A percentile compares a stretch with the other conserved stretches of the same genome.
Evolutionary conservation across 2,888 invertebrate genomes (phyloP).

Genomic region (Lasioglossum morio): DNA sequence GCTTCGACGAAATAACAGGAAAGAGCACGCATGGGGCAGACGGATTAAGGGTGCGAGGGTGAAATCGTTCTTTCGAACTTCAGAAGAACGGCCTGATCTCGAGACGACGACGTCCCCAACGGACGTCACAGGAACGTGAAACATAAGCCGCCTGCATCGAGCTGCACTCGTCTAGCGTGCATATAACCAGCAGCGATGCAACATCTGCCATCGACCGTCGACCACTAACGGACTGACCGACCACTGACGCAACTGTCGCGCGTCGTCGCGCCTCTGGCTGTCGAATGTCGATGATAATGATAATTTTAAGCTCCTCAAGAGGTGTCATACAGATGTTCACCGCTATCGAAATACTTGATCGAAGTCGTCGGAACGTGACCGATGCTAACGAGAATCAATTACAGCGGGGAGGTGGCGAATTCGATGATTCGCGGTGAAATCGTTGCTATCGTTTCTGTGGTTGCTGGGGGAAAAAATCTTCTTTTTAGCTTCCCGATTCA

Average conservation of each 20-base stretch:
- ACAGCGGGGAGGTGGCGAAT: background rate
- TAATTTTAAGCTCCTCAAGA: conserved; percentile 47
- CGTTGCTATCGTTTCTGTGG: background rate
- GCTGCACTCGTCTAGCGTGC: conserved; percentile 57
- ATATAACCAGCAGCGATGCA: conserved; percentile 73
- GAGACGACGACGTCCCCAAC: conserved; percentile 31
- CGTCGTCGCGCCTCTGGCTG: conserved; percentile 28
- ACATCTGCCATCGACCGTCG: conserved; percentile 76
- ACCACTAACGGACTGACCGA: conserved; percentile 74
- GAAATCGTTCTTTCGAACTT: conserved; percentile 42
- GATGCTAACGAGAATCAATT: conserved; percentile 12
- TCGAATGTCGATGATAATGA: conserved; percentile 64
- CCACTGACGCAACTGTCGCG: conserved; percentile 79
- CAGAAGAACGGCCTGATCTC: conserved; percentile 4
- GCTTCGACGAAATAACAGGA: conserved; percentile 24
- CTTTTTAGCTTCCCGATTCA: too few relatives aligned
- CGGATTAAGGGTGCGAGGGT: conserved; percentile 16
- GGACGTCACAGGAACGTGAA: conserved; percentile 65
- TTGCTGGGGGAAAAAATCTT: background rate
- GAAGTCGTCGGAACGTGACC: background rate
- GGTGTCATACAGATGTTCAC: conserved; percentile 56
- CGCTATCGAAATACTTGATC: conserved; percentile 38
- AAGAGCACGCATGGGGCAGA: conserved; percentile 32
- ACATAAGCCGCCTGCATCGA: conserved; percentile 67
- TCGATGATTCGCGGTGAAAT: background rate